phyloP scores from a whole-genome alignment of 2,888 invertebrate species.

The Catocala sponsa region DNA sequence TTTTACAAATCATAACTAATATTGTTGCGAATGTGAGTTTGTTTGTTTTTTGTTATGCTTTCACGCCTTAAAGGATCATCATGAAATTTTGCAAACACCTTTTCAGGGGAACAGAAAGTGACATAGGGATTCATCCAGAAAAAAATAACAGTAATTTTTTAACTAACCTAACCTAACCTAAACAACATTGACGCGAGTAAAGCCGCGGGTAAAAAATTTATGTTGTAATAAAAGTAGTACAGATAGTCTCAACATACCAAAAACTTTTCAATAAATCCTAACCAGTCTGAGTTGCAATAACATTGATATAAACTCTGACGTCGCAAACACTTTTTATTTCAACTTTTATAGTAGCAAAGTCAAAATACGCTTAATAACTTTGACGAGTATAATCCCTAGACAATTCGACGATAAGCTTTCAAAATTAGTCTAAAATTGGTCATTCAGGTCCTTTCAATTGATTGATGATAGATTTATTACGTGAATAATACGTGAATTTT shows the following conservation, averaged over 20 bases:
- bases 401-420: slow-evolving; percentile 20
- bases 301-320: neutral
- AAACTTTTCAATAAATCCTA: neutral
- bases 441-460: slow-evolving; percentile 15
- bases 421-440: slow-evolving; percentile 19
- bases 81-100: too few relatives aligned
- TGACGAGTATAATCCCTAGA: slow-evolving; percentile 29
- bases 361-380: slow-evolving; percentile 29
- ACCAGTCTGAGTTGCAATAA: neutral
- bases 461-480: slow-evolving; percentile 8
- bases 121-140: too few relatives aligned
- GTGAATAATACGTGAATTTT: slow-evolving; percentile 1
- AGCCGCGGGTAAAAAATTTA: too few relatives aligned
- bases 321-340: slow-evolving; percentile 18
- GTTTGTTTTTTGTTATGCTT: too few relatives aligned
- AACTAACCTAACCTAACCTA: too few relatives aligned
- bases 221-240: neutral
- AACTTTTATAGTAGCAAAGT: slow-evolving; percentile 12
- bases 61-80: too few relatives aligned
- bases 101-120: too few relatives aligned
- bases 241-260: neutral
- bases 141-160: too few relatives aligned
- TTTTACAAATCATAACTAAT: too few relatives aligned
- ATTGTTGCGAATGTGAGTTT: too few relatives aligned
- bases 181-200: too few relatives aligned